A percentile compares a stretch with the other conserved stretches of the same genome.
These are phyloP conservation scores for Alfaro cultratus DNA, from an alignment of 2,797 vertebrate species.

Conservation along the genomic window DNA sequence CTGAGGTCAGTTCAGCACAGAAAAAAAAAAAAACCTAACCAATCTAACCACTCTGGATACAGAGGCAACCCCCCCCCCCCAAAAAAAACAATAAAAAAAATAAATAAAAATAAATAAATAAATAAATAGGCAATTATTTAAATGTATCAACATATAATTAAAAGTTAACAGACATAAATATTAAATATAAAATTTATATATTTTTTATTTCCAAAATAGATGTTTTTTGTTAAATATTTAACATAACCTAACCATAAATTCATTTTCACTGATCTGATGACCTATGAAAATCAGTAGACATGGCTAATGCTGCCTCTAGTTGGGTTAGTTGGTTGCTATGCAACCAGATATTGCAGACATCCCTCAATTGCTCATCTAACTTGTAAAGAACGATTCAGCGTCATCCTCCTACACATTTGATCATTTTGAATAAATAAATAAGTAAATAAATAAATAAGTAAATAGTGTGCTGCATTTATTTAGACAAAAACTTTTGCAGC, in stretches of 20 bases:
- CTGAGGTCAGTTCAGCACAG: background rate
- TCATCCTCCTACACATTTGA: background rate
- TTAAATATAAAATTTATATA: background rate
- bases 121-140: background rate
- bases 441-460: too few species aligned
- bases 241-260: background rate
- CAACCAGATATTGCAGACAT: background rate
- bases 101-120: background rate
- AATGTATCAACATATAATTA: background rate
- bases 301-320: background rate
- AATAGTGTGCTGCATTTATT: background rate
- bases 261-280: background rate
- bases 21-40: background rate
- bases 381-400: background rate
- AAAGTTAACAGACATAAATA: background rate
- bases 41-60: background rate
- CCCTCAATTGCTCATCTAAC: background rate
- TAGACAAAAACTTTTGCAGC: background rate
- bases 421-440: background rate
- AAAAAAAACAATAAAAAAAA: too few species aligned
- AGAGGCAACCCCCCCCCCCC: too few species aligned
- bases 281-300: background rate
- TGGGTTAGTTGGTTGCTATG: background rate
- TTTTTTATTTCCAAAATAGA: background rate
- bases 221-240: background rate